A percentile compares a stretch with the other conserved stretches of the same genome.
Evolutionary conservation across 2,888 invertebrate species (phyloP).

Genomic region (Chironomus riparius): DNA sequence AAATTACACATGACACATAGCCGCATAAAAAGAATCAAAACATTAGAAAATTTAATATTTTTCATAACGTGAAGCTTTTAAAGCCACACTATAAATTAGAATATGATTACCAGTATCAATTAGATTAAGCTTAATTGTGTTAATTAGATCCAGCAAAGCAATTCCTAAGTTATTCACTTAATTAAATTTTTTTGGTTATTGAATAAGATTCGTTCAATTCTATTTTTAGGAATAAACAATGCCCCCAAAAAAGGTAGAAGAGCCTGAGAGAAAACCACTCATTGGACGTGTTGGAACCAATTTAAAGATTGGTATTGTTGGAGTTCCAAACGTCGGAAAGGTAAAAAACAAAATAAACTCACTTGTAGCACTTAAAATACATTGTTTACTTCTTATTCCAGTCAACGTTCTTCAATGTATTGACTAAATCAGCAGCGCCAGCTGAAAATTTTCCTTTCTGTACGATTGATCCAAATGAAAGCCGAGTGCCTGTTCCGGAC

Average conservation of each 20-base stretch:
- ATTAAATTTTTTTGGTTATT: neutral
- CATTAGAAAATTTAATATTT: too few relatives aligned
- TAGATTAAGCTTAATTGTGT: too few relatives aligned
- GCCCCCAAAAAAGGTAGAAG: slow-evolving; percentile 85
- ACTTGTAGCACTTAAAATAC: neutral
- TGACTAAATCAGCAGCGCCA: slow-evolving; percentile 94
- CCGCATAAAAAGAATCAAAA: too few relatives aligned
- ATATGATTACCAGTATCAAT: too few relatives aligned
- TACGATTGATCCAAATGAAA: slow-evolving; percentile 99
- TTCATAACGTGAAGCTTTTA: too few relatives aligned
- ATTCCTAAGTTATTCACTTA: too few relatives aligned
- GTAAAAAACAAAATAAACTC: neutral
- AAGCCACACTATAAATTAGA: too few relatives aligned
- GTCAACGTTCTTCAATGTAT: slow-evolving; percentile 97
- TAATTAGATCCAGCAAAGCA: too few relatives aligned
- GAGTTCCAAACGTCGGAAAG: slow-evolving; percentile 45
- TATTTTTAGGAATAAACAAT: slow-evolving; percentile 39
- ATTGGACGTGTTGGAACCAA: slow-evolving; percentile 95
- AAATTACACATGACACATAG: too few relatives aligned
- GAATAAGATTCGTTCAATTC: neutral
- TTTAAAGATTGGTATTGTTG: slow-evolving; percentile 91
- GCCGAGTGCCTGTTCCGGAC: slow-evolving; percentile 97
- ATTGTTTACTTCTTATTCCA: neutral
- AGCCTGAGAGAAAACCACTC: slow-evolving; percentile 78
- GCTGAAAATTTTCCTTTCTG: slow-evolving; percentile 99